Evolutionary conservation across 2,888 invertebrate species (phyloP), one percentile per base, ranked within the genome.

Genomic region (Harmothoe impar): DNA sequence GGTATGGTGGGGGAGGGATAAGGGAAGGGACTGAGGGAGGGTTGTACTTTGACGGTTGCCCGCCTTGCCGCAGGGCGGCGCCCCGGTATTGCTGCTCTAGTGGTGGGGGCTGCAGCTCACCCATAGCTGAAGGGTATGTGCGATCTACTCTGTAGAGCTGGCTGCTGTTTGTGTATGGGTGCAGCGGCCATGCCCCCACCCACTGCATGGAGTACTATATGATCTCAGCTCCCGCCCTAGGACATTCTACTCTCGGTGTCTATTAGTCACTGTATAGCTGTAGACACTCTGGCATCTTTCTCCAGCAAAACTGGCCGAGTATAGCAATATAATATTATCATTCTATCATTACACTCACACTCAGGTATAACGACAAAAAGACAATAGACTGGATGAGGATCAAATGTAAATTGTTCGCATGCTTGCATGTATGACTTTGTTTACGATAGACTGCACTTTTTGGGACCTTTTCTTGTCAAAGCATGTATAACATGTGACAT

Each of bases 81-180:
- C 20, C 23, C n/a, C 81, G 43, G 81, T 81, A 81, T 23, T 17
- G 81, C 81, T 17, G 33, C 20, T 17, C 35, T 54, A 20, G 17
- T 31, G 7, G 43, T 56, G 25, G 54, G 7, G 43, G 85, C 51
- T 86, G 7, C 54, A 86, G 86, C 52, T 86, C 52, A 54, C 86
- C 86, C 56, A 86, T 86, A 86, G 86, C 86, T 86, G 54, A 52
- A 12, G 86, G 86, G 54, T 86, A 86, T 81, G 81, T 81, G 81
- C 35, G 35, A 81, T 33, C 81, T 81, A 81, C 81, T 81, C 33
- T 81, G 81, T 81, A 81, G 81, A 81, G 81, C 43, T 33, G 17
- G 81, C 5, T 15, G 7, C 72, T 81, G 81, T 81, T 81, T 81
- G 81, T 81, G 81, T 81, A 35, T 81, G 81, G 35, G 81, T 81